These are phyloP conservation scores for Cordilura impudica DNA, from an alignment of 2,888 invertebrate genomes.

Conservation along the genomic window DNA sequence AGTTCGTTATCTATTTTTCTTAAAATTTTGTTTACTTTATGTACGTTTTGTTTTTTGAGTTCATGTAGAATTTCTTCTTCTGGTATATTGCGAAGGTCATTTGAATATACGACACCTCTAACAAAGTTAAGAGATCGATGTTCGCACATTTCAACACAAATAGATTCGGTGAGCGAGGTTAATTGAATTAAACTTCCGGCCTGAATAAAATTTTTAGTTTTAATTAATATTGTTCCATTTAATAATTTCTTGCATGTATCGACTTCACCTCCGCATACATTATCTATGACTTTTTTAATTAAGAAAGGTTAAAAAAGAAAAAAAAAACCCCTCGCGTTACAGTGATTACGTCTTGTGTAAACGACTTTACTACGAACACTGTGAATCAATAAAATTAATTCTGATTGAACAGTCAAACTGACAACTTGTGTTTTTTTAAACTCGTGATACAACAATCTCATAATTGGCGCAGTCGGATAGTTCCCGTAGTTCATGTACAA, in stretches of 20 bases:
- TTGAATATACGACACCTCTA: slow-evolving; percentile 6
- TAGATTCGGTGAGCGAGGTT: neutral
- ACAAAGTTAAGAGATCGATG: slow-evolving; percentile 2
- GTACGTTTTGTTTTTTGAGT: neutral
- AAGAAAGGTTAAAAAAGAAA: too few species aligned
- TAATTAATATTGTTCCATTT: slow-evolving; percentile 2
- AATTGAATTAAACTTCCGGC: neutral
- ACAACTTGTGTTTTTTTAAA: too few species aligned
- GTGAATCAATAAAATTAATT: too few species aligned
- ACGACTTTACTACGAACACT: too few species aligned
- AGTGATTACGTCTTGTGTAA: too few species aligned
- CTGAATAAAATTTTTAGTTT: neutral
- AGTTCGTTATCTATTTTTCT: slow-evolving; percentile 5
- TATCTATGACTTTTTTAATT: neutral
- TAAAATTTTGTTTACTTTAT: neutral
- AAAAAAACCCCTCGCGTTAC: too few species aligned
- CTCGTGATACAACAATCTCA: too few species aligned
- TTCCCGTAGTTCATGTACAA: too few species aligned
- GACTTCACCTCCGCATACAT: neutral
- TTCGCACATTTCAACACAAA: neutral
- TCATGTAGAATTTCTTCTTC: slow-evolving; percentile 5
- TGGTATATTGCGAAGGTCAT: slow-evolving; percentile 8
- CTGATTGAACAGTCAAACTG: too few species aligned
- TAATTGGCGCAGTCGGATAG: too few species aligned
- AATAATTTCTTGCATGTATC: neutral